Evolutionary conservation across 2,888 invertebrate species (phyloP).

Genomic region (Eulithis prunata): DNA sequence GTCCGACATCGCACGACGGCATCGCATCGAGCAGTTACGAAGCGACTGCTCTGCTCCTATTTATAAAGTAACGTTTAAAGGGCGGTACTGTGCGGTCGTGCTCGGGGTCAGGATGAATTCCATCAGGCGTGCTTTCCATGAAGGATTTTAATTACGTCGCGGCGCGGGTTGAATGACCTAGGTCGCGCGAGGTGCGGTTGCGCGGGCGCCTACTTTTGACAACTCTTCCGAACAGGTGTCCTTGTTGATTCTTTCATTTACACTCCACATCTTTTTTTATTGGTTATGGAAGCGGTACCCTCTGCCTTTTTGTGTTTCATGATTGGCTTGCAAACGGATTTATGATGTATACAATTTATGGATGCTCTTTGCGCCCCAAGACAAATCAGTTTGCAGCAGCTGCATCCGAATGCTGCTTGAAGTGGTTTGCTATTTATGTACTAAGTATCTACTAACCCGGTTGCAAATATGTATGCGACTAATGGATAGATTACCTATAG

Average conservation of each 20-base stretch:
- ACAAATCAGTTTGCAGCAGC: too few relatives aligned
- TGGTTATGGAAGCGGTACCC: background rate
- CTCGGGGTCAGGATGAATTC: slow-evolving; percentile 78
- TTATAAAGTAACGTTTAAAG: slow-evolving; percentile 77
- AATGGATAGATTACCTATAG: too few relatives aligned
- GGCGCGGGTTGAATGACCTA: slow-evolving; percentile 70
- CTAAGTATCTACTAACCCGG: too few relatives aligned
- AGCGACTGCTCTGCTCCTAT: slow-evolving; percentile 63
- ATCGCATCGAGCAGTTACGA: slow-evolving; percentile 43
- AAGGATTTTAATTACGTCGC: slow-evolving; percentile 83
- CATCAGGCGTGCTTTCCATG: slow-evolving; percentile 80
- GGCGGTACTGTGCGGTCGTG: slow-evolving; percentile 73
- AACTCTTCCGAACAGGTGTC: slow-evolving; percentile 63
- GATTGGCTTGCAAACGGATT: background rate
- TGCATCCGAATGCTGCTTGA: too few relatives aligned
- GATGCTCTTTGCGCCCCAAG: too few relatives aligned
- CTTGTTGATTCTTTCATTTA: slow-evolving; percentile 37
- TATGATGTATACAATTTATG: too few relatives aligned
- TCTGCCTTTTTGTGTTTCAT: background rate
- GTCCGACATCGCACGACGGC: slow-evolving; percentile 37
- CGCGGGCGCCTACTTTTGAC: slow-evolving; percentile 64
- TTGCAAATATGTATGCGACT: too few relatives aligned
- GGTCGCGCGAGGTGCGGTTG: slow-evolving; percentile 54
- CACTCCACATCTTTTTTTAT: background rate
- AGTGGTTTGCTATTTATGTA: too few relatives aligned